Evolutionary conservation across 2,888 invertebrate genomes (phyloP), one percentile per base, ranked within the genome.

Genomic region (Gasteruption jaculator): DNA sequence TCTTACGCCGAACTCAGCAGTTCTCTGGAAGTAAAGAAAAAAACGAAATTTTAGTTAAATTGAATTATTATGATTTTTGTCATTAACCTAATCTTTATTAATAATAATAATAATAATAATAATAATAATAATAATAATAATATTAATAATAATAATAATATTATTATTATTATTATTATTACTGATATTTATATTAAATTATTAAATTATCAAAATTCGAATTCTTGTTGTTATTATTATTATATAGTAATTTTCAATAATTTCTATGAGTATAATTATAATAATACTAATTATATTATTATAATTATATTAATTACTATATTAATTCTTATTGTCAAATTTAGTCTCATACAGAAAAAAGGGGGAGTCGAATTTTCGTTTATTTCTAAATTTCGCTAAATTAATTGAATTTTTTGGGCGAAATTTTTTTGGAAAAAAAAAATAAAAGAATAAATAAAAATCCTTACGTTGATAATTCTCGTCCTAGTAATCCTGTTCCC

Each of bases 391-490:
- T 5, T 3, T 33, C 10, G 15, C 10, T 18, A 22, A 19, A 6
- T 21, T 19, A 16, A 19, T 2, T 16, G 29, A 16, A 20, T n/a
- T n/a, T n/a, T n/a, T n/a, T n/a, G n/a, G n/a, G n/a, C n/a, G n/a
- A n/a, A n/a, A n/a, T n/a, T n/a, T n/a, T n/a, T n/a, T n/a, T n/a
- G n/a, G n/a, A n/a, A n/a, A n/a, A n/a, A n/a, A n/a, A n/a, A n/a
- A n/a, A n/a, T n/a, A n/a, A n/a, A n/a, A n/a, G n/a, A n/a, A 20
- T 32, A 7, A 32, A 32, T 18, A 7, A 11, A 19, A 27, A 48
- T 46, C 56, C 56, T 79, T 61, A 83, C 83, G 82, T 82, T 37
- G 82, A 81, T 55, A 85, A 73, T 71, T 85, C 84, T 62, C 83
- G 72, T 45, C 82, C 77, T 10, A 81, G 76, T 52, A 84, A 71